These are phyloP conservation scores for Drosophila mimetica DNA, from an alignment of 2,888 invertebrate genomes.

Conservation along the genomic window DNA sequence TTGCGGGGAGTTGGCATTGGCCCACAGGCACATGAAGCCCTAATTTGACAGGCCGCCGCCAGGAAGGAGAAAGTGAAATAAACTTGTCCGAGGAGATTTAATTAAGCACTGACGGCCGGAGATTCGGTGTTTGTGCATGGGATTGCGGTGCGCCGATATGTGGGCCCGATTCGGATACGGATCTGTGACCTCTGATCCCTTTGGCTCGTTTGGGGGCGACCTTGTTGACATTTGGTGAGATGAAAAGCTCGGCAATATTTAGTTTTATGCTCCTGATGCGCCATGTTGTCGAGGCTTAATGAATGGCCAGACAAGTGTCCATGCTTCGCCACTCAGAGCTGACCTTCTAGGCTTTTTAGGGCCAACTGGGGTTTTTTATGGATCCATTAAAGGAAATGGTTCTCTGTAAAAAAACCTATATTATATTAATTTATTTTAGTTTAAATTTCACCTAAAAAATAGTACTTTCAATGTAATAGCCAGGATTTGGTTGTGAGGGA, in stretches of 20 bases:
- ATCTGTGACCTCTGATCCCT: constrained; percentile 19
- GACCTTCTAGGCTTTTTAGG: not conserved
- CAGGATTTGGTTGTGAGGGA: too few relatives aligned
- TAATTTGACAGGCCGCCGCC: constrained; percentile 57
- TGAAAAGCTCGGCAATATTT: constrained; percentile 44
- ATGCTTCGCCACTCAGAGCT: not conserved
- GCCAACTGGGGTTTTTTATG: not conserved
- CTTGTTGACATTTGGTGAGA: constrained; percentile 61
- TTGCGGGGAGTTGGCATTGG: constrained; percentile 17
- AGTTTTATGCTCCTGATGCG: constrained; percentile 37
- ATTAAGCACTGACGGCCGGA: constrained; percentile 59
- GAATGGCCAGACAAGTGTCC: constrained; percentile 56
- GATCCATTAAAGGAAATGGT: not conserved
- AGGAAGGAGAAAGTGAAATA: constrained; percentile 41
- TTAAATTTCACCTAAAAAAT: too few relatives aligned
- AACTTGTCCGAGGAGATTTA: constrained; percentile 60
- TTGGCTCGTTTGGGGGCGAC: constrained; percentile 21
- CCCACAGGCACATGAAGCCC: too few relatives aligned
- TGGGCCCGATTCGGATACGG: constrained; percentile 21
- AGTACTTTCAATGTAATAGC: too few relatives aligned
- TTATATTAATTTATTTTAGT: too few relatives aligned
- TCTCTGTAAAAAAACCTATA: too few relatives aligned
- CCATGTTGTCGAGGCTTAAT: constrained; percentile 45
- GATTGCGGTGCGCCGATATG: constrained; percentile 12
- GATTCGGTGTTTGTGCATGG: constrained; percentile 24